Base-by-base conservation (phyloP, 2,888 invertebrate genomes). In the Panzeria rudis region DNA sequence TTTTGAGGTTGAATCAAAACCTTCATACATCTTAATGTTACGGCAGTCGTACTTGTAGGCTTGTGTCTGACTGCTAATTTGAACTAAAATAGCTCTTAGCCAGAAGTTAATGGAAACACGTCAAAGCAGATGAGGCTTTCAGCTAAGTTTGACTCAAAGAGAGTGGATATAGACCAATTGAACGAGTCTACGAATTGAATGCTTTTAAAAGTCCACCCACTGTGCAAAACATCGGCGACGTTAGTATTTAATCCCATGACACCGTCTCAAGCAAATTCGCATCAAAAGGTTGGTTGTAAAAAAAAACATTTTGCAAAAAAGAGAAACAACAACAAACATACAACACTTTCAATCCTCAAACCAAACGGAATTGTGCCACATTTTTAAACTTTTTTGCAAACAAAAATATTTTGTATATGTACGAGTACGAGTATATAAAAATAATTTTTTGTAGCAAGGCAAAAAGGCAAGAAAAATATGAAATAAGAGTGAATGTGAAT, bases 351-450 rank as follows among this genome's bases (percentile, higher is more conserved):
- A 66, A 64, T 59, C 29, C 66, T 38, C 41, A 59, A 61, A 52
- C 23, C 23, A 44, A 54, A 80, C 38, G 59, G 52, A 84, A 79
- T 84, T 84, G 84, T 76, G 75, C 68, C 76, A 84, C 71, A 73
- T 73, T 73, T 66, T 66, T 35, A 1, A 41, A 59, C 17, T 56
- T 68, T 59, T 38, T 73, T 41, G 73, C 72, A 56, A 47, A 20
- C 5, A 69, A 52, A 79, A 44, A 41, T 8, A 15, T 17, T 61
- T 38, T 0, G 6, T 38, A 62, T 7, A 20, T 15, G 20, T n/a
- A 17, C 1, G 1, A 0, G 2, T 59, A 35, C 35, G 17, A 59
- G 35, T 20, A 32, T 17, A 20, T 11, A 35, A 32, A 59, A 66
- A n/a, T 29, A 20, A 9, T 3, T 50, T 61, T 61, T 52, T 0